Conservation (phyloP, 1,140 invertebrate genomes). For the Hylaeus volcanicus region DNA sequence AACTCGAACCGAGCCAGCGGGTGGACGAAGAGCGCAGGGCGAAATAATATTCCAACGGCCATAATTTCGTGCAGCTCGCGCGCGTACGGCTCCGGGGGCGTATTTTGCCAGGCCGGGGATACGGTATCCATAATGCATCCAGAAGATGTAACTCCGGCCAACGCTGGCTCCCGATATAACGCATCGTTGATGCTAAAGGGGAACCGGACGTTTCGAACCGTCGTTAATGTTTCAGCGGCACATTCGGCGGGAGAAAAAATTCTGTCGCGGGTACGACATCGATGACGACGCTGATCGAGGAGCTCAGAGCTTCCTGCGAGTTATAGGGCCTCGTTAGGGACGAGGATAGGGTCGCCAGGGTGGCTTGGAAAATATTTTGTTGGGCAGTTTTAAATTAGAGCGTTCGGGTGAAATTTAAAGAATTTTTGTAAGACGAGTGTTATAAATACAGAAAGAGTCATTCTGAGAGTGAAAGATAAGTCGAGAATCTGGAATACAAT, state of each 20-base stretch:
- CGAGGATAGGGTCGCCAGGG: too few relatives aligned
- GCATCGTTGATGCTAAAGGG: constrained; percentile 18
- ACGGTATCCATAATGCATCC: constrained; percentile 57
- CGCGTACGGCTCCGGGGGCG: constrained; percentile 32
- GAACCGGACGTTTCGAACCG: constrained; percentile 11
- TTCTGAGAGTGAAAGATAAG: too few relatives aligned
- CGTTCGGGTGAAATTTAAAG: too few relatives aligned
- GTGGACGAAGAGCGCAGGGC: constrained; percentile 25
- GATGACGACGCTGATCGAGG: not conserved
- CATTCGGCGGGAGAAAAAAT: not conserved
- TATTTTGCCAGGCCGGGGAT: constrained; percentile 54
- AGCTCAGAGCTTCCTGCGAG: too few relatives aligned
- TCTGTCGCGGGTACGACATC: not conserved
- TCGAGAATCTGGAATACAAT: too few relatives aligned
- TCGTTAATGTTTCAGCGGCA: constrained; percentile 36
- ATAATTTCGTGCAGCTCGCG: constrained; percentile 58
- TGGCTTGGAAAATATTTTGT: too few relatives aligned
- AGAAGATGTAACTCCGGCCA: constrained; percentile 44
- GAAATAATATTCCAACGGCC: constrained; percentile 63
- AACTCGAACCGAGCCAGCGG: constrained; percentile 50
- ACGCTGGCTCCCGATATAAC: constrained; percentile 40
- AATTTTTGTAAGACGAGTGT: too few relatives aligned
- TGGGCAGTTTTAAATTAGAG: too few relatives aligned
- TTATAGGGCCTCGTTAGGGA: too few relatives aligned
- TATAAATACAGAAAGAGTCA: too few relatives aligned